Base-by-base conservation (phyloP, 2,888 invertebrate species). In the Drosophila rubida region DNA sequence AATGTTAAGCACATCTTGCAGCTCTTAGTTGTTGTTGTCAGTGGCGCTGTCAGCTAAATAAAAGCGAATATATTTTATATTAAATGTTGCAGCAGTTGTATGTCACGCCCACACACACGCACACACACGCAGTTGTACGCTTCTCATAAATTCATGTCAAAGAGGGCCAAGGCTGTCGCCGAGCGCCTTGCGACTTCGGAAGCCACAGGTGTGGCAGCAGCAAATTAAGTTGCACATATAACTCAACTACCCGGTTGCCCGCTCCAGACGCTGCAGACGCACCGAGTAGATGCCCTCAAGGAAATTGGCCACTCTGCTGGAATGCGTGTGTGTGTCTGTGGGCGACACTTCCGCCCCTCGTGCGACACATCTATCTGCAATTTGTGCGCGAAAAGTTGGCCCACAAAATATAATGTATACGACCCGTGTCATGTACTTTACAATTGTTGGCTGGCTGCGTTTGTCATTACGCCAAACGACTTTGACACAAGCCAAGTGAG, bases 141-240 rank as follows among this genome's bases (percentile, higher is more conserved):
- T 60, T 57, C 61, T 61, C 78, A 86, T 82, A 82, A 80, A 86
- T 84, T 79, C 57, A 75, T 75, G 85, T 75, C 87, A 75, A 76
- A 69, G 39, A 74, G 81, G 74, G 66, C 70, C 84, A 82, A 78
- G 84, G 80, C 23, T 73, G 50, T n/a, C 30, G 23, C 19, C 35
- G 23, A 32, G 54, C 48, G 27, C 9, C 35, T 50, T 49, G 54
- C 48, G 27, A 7, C 35, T 50, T 49, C 32, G 39, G 65, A 88
- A 85, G 89, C 89, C 88, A 84, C 84, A 84, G 84, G 89, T 84
- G 84, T 74, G 80, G 74, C 84, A 82, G 71, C 65, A 70, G 68
- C 83, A 89, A 87, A 84, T 84, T 82, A 88, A 86, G 87, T 84
- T 89, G 74, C 86, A 82, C 67, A 76, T 85, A 86, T 88, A 89